phyloP scores from a whole-genome alignment of 2,888 invertebrate species.

The Oxycera nigricornis region DNA sequence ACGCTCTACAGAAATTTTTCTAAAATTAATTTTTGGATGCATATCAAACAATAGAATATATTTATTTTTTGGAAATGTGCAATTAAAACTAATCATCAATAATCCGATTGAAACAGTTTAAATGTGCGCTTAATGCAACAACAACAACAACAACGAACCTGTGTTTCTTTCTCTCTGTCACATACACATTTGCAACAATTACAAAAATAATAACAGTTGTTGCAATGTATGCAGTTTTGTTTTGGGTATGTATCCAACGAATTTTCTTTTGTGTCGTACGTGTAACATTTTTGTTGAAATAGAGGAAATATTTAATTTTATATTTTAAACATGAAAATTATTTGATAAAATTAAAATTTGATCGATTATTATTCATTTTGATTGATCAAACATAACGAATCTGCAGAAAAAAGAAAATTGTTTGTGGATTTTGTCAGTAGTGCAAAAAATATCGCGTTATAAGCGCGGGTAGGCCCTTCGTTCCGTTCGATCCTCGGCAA shows the following conservation, averaged over 20 bases:
- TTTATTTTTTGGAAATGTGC: background rate
- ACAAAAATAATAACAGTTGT: slow-evolving; percentile 6
- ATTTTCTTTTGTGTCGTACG: slow-evolving; percentile 14
- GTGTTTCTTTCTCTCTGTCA: slow-evolving; percentile 7
- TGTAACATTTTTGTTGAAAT: too few species aligned
- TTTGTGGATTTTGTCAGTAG: too few species aligned
- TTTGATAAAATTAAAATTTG: too few species aligned
- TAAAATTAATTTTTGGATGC: too few species aligned
- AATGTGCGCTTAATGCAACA: background rate
- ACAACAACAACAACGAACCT: slow-evolving; percentile 10
- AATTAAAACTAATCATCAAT: slow-evolving; percentile 26
- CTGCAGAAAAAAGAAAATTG: too few species aligned
- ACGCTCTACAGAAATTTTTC: background rate
- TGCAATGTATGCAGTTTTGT: slow-evolving; percentile 30
- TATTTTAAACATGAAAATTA: too few species aligned
- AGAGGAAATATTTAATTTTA: too few species aligned
- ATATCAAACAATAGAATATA: slow-evolving; percentile 20
- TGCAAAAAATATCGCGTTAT: too few species aligned
- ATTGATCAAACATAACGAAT: too few species aligned
- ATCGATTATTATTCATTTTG: too few species aligned
- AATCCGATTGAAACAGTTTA: slow-evolving; percentile 29
- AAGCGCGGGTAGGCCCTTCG: too few species aligned
- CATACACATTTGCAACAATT: background rate
- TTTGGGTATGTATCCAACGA: slow-evolving; percentile 19
- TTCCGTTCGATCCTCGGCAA: too few species aligned